Evolutionary conservation across 2,797 vertebrate genomes (phyloP), one percentile per base, ranked within the genome.

Genomic region (Cheracebus regulus): DNA sequence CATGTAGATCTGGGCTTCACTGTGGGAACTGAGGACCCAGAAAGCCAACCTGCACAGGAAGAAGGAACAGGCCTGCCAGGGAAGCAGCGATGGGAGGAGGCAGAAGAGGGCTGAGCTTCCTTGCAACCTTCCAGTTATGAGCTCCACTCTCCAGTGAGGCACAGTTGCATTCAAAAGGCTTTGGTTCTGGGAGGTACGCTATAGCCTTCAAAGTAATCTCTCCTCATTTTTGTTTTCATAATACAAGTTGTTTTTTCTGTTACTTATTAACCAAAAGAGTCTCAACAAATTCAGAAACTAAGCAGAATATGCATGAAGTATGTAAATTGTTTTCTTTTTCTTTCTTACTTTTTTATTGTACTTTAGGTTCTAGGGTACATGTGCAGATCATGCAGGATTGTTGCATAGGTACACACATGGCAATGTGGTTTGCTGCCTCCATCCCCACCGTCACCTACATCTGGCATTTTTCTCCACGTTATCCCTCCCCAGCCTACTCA

Each of bases 241-340:
- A 44, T 48, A 75, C n/a, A 76, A 6, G 30, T 61, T n/a, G 4
- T 10, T 50, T 86, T 95, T 81, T 88, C 33, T 95, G n/a, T 88
- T 87, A 50, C 17, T 87, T 76, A 93, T 87, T 57, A 88, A 78
- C 57, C 3, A 20, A 46, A 61, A 87, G 57, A 48, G 15, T 75
- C 19, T 84, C 19, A 88, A 61, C 7, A 87, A 93, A 75, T 67
- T 90, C 58, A 80, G 48, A 95, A 24, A 30, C 39, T 64, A 80
- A 93, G 4, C 79, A 89, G 36, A 90, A 70, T 84, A 79, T 20
- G 19, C 9, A 87, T 33, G 4, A 41, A 58, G 9, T 33, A 28
- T 70, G 15, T 5, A 78, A 46, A 93, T 33, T 14, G 12, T 13
- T 50, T 70, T 86, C 4, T 28, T 58, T 52, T 58, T 52, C 17